A percentile compares a stretch with the other conserved stretches of the same genome.
Evolutionary conservation across 2,797 vertebrate species (phyloP).

Genomic region (Moxostoma hubbsi): DNA sequence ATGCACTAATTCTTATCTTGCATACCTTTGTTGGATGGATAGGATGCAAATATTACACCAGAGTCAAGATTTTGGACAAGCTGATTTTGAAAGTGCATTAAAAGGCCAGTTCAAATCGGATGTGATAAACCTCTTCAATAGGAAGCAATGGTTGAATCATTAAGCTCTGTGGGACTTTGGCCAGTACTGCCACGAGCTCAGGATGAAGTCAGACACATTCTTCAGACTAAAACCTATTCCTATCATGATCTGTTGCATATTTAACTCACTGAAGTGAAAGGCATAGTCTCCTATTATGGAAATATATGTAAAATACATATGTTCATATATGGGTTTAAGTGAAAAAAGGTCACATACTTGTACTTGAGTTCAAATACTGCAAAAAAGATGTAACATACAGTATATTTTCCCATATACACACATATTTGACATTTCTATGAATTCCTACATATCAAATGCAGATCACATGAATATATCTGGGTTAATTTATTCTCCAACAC

Average conservation of each 20-base stretch:
- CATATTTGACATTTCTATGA: too few species aligned
- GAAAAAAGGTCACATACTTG: too few species aligned
- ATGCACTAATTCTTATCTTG: too few species aligned
- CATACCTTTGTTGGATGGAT: not conserved
- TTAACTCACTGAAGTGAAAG: not conserved
- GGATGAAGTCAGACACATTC: constrained; percentile 13
- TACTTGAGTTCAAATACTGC: too few species aligned
- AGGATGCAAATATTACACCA: not conserved
- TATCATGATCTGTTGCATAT: constrained; percentile 44
- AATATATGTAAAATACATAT: too few species aligned
- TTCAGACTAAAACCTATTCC: constrained; percentile 48
- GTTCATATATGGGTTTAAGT: too few species aligned
- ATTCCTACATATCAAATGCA: too few species aligned
- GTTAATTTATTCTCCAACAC: not conserved
- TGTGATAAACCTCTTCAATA: constrained; percentile 13
- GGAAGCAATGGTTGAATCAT: constrained; percentile 57
- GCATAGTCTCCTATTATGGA: not conserved
- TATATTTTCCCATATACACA: too few species aligned
- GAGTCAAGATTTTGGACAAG: not conserved
- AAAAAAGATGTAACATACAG: too few species aligned
- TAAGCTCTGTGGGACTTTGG: constrained; percentile 66
- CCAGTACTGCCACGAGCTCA: constrained; percentile 20
- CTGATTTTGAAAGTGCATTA: constrained; percentile 12
- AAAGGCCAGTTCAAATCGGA: constrained; percentile 4
- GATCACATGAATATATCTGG: too few species aligned